phyloP scores from a whole-genome alignment of 2,113 vertebrate genomes.

The Erythrocercus mccallii region DNA sequence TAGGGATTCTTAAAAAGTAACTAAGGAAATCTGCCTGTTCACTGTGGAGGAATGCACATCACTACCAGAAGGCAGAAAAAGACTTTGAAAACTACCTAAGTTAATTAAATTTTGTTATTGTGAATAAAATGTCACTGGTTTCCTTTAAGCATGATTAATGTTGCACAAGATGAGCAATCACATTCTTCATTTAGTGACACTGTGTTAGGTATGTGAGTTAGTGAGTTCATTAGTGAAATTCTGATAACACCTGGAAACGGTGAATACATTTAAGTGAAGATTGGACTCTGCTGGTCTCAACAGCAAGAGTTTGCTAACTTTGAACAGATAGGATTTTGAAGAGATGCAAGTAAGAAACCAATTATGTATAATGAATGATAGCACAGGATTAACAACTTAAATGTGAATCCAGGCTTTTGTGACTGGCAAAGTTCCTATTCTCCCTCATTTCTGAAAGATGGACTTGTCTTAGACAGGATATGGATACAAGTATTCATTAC shows the following conservation, averaged over 20 bases:
- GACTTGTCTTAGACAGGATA: neutral
- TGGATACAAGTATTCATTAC: slow-evolving; percentile 1
- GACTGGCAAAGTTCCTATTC: neutral
- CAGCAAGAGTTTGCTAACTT: neutral
- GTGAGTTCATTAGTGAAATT: slow-evolving; percentile 17
- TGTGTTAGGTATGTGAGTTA: neutral
- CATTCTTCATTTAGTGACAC: neutral
- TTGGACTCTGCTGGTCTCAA: neutral
- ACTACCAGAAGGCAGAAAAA: neutral
- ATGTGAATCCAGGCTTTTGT: neutral
- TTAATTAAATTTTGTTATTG: neutral
- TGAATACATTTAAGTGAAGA: neutral
- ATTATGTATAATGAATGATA: slow-evolving; percentile 26
- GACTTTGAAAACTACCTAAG: neutral
- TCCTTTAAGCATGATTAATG: neutral
- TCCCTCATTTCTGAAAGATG: neutral
- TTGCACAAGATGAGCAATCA: neutral
- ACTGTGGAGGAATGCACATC: neutral
- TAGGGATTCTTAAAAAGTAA: neutral
- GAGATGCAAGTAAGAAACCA: slow-evolving; percentile 55
- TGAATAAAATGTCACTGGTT: neutral
- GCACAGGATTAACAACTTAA: slow-evolving; percentile 7
- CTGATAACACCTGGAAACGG: neutral
- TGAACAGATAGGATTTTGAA: slow-evolving; percentile 6
- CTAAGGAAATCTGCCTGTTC: neutral